Percentiles rank a stretch among this genome's conserved stretches.
These are phyloP conservation scores for Pachydiplax longipennis DNA, from an alignment of 2,888 invertebrate species.

Conservation along the genomic window DNA sequence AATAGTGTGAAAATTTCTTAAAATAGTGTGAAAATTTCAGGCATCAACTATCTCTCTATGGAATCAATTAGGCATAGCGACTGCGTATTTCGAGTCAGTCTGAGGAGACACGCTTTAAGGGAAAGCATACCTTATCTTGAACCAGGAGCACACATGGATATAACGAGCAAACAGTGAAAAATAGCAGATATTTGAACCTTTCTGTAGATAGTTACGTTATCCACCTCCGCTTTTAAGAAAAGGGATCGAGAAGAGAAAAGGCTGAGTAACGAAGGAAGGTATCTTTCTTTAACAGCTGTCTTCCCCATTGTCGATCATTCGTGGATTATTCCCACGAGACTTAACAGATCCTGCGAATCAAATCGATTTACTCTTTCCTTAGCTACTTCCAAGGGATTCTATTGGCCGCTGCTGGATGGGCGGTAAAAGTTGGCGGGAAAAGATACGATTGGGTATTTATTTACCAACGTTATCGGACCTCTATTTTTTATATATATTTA, in stretches of 20 bases:
- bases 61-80: no score
- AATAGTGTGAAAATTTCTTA: no score
- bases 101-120: no score
- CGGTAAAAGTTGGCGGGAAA: background rate
- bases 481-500: no score
- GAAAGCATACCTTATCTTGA: background rate
- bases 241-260: no score
- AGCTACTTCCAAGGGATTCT: background rate
- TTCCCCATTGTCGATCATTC: background rate
- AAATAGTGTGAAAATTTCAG: no score
- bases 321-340: background rate
- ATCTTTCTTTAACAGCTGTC: background rate
- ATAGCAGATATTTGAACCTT: background rate
- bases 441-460: background rate
- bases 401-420: background rate
- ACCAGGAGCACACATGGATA: background rate
- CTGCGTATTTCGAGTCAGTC: no score
- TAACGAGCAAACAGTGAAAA: background rate
- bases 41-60: no score
- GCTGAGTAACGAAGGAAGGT: background rate
- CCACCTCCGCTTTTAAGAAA: background rate
- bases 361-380: background rate
- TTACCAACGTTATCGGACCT: no score
- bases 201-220: background rate
- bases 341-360: background rate